A percentile compares a stretch with the other conserved stretches of the same genome.
Evolutionary conservation across 2,797 vertebrate genomes (phyloP).

Genomic region (Odontamblyopus rebecca): DNA sequence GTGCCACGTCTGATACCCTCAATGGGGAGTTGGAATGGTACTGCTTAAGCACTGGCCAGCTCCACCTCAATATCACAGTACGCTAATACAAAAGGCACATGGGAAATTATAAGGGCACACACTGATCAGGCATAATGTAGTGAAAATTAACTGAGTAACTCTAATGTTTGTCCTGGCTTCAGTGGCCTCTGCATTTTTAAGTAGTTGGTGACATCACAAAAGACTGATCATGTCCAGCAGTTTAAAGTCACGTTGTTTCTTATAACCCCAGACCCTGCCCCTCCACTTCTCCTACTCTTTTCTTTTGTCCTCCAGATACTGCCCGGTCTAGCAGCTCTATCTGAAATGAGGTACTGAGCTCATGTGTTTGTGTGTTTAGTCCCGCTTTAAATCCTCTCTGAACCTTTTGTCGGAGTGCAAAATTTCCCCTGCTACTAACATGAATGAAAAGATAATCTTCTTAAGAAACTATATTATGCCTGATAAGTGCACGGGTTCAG

Average conservation of each 20-base stretch:
- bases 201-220: too few relatives aligned
- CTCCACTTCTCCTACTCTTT: too few relatives aligned
- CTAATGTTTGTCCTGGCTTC: too few relatives aligned
- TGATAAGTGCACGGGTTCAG: conserved; percentile 10
- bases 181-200: too few relatives aligned
- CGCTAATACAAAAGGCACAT: conserved; percentile 37
- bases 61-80: conserved; percentile 45
- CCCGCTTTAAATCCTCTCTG: neutral
- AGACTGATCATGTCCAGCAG: too few relatives aligned
- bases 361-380: too few relatives aligned
- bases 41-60: conserved; percentile 63
- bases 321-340: too few relatives aligned
- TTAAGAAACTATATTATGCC: neutral
- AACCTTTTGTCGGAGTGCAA: neutral
- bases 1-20: conserved; percentile 58
- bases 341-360: too few relatives aligned
- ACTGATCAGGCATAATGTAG: neutral
- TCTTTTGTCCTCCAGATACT: too few relatives aligned
- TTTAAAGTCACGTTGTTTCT: too few relatives aligned
- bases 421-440: neutral
- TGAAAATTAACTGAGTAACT: neutral
- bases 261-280: too few relatives aligned
- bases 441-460: neutral
- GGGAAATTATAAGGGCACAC: neutral
- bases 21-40: conserved; percentile 43